These are phyloP conservation scores for Deilephila porcellus DNA, from an alignment of 2,888 invertebrate species.

Conservation along the genomic window DNA sequence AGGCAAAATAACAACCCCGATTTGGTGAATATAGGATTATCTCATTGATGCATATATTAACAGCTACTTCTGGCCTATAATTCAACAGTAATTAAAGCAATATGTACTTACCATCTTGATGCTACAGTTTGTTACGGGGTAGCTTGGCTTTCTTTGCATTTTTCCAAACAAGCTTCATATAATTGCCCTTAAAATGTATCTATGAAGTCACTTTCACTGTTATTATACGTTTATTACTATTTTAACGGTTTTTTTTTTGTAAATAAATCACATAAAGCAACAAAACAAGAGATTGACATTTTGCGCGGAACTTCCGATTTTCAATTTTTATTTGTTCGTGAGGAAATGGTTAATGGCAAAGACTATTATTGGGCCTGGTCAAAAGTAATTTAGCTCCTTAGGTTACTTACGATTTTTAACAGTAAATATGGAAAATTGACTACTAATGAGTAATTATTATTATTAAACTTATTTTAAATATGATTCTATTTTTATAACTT, in stretches of 20 bases:
- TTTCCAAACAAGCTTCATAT: constrained; percentile 34
- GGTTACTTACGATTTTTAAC: no score
- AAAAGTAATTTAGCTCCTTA: no score
- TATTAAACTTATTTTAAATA: no score
- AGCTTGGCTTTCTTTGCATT: constrained; percentile 79
- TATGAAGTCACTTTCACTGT: not conserved
- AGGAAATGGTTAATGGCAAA: no score
- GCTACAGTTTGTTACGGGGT: constrained; percentile 73
- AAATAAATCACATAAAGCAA: constrained; percentile 1
- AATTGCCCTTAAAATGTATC: not conserved
- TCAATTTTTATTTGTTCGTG: not conserved
- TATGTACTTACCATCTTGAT: constrained; percentile 74
- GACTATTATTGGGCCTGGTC: no score
- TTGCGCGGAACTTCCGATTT: constrained; percentile 20
- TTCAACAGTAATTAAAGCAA: constrained; percentile 3
- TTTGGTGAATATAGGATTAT: no score
- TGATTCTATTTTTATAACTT: no score
- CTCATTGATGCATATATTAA: no score
- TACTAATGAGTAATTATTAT: no score
- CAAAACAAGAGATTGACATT: constrained; percentile 16
- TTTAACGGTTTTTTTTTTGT: constrained; percentile 8
- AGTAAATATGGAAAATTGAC: no score
- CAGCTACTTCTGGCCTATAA: no score
- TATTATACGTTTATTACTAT: not conserved
- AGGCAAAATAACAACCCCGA: no score